A percentile compares a stretch with the other conserved stretches of the same genome.
Evolutionary conservation across 2,113 vertebrate species (phyloP).

Genomic region (Forbesichthys agassizii): DNA sequence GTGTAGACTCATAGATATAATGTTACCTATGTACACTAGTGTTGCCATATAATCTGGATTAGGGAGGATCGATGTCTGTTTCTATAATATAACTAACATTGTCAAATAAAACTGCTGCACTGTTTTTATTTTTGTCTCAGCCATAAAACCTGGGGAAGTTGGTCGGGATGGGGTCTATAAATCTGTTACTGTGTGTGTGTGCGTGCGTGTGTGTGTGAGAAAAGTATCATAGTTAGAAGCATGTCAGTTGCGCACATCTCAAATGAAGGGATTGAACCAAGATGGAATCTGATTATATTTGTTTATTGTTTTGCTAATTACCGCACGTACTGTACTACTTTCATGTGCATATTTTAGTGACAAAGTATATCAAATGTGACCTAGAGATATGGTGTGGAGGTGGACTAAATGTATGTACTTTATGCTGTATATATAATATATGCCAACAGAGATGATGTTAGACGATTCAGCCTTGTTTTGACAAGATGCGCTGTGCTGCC

Average conservation of each 20-base stretch:
- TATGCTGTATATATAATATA: slow-evolving; percentile 93
- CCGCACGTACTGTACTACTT: slow-evolving; percentile 84
- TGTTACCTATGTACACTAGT: slow-evolving; percentile 52
- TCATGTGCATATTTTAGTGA: slow-evolving; percentile 89
- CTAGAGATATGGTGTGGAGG: slow-evolving; percentile 80
- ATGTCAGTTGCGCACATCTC: slow-evolving; percentile 33
- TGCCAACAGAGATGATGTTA: slow-evolving; percentile 89
- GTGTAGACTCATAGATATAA: slow-evolving; percentile 47
- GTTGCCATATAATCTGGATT: slow-evolving; percentile 62
- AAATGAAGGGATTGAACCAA: slow-evolving; percentile 52
- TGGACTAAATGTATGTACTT: slow-evolving; percentile 91
- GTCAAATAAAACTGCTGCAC: slow-evolving; percentile 65
- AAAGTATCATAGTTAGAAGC: slow-evolving; percentile 47
- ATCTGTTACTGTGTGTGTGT: slow-evolving; percentile 42
- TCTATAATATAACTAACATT: slow-evolving; percentile 58
- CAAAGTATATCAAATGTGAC: slow-evolving; percentile 85
- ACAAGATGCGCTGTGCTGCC: slow-evolving; percentile 91
- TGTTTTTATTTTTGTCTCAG: slow-evolving; percentile 55
- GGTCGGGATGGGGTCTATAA: slow-evolving; percentile 54
- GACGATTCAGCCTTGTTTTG: slow-evolving; percentile 84
- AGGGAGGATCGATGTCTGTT: slow-evolving; percentile 49
- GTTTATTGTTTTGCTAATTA: slow-evolving; percentile 81
- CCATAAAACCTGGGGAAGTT: slow-evolving; percentile 47
- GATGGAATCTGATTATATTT: slow-evolving; percentile 74
- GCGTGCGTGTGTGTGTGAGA: slow-evolving; percentile 34